Conservation (phyloP, 2,113 vertebrate species). For the Albula goreensis region DNA sequence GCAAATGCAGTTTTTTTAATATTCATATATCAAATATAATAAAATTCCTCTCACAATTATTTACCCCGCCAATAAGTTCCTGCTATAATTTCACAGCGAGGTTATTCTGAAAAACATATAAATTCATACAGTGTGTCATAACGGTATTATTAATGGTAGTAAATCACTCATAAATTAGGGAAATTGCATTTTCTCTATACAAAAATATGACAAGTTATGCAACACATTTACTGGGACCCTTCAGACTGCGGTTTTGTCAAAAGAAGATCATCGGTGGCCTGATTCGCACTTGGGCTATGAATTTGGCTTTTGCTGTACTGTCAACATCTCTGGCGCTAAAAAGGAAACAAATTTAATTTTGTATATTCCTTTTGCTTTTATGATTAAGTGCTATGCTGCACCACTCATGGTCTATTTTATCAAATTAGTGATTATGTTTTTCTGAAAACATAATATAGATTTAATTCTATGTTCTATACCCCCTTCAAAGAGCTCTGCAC, state of each 20-base stretch:
- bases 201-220: background rate
- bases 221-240: background rate
- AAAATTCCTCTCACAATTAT: background rate
- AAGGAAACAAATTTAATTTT: no score
- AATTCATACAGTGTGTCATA: background rate
- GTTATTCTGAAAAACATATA: background rate
- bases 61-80: no score
- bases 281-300: background rate
- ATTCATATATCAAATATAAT: background rate
- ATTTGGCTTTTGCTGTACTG: background rate
- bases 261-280: background rate
- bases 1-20: background rate
- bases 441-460: no score
- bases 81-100: background rate
- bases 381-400: no score
- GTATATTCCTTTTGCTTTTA: no score
- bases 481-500: no score
- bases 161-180: background rate
- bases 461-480: no score
- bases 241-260: background rate
- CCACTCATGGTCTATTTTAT: no score
- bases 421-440: no score
- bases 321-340: no score
- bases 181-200: background rate
- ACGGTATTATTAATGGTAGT: background rate